Base-by-base conservation (phyloP, 1,140 invertebrate genomes). In the Trichonephila clavata region DNA sequence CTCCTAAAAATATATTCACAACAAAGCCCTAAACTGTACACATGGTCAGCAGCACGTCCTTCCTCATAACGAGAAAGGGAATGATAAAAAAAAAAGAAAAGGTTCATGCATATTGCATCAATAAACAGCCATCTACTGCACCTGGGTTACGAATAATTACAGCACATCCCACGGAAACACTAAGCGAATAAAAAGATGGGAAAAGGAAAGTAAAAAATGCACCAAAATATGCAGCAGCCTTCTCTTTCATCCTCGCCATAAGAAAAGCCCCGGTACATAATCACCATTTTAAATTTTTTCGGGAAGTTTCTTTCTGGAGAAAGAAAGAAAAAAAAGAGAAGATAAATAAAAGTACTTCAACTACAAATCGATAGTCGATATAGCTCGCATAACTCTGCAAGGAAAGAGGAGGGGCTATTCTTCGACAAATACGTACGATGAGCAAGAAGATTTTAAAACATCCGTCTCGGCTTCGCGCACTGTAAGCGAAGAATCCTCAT, bases 351-450 rank as follows among this genome's bases (percentile, higher is more conserved):
- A 90, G 57, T 68, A 57, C 39, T 57, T 80, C 24, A 24, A 90
- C 88, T 77, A 80, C 88, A 90, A 90, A 90, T 90, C 88, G 88
- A 90, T 90, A 90, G 65, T 90, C 88, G 88, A 90, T 90, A 90
- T 80, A 57, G 88, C 88, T 80, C 65, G 88, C 88, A 90, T 90
- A 80, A 90, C 88, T 90, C n/a, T 7, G 39, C 24, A 20, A 10
- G 32, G 5, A 8, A 2, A 32, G 16, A 32, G 50, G 88, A n/a
- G 71, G 24, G 50, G 57, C 39, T 16, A 90, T 59, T 77, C 27
- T 80, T 80, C 88, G 50, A 80, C 88, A 90, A 90, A 80, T 90
- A 68, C 88, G 65, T 80, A 77, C 43, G 88, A 90, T 90, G 68
- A 90, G 57, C 68, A 27, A 77, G 24, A 80, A 90, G 68, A 59